Evolutionary conservation across 2,113 vertebrate genomes (phyloP).

Genomic region (Melanerpes formicivorus): DNA sequence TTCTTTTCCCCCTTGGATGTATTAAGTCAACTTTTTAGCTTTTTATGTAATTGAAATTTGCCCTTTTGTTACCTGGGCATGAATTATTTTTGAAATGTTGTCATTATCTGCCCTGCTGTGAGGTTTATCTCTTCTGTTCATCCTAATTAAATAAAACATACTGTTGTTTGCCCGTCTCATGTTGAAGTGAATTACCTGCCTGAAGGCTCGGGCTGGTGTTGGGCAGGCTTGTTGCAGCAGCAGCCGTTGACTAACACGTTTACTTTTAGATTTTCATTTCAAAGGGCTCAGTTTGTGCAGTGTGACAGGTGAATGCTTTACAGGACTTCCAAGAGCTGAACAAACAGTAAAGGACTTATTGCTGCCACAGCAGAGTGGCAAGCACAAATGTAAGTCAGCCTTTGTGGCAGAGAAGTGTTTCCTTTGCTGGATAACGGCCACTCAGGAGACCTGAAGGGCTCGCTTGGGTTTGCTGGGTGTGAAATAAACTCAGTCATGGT

Average conservation of each 20-base stretch:
- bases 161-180: constrained; percentile 63
- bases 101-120: constrained; percentile 73
- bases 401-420: constrained; percentile 2
- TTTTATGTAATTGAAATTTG: constrained; percentile 77
- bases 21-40: constrained; percentile 58
- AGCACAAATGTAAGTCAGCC: constrained; percentile 12
- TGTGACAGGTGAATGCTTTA: constrained; percentile 65
- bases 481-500: not conserved
- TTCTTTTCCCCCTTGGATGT: not conserved
- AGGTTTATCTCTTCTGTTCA: constrained; percentile 80
- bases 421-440: constrained; percentile 11
- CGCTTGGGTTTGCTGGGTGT: not conserved
- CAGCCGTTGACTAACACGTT: constrained; percentile 20
- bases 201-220: constrained; percentile 54
- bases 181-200: constrained; percentile 73
- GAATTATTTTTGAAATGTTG: constrained; percentile 76
- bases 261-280: constrained; percentile 66
- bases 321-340: constrained; percentile 62
- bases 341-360: constrained; percentile 58
- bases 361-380: not conserved
- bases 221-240: constrained; percentile 12
- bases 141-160: constrained; percentile 82
- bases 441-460: not conserved
- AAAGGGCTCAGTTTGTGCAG: constrained; percentile 60
- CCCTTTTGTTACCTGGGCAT: constrained; percentile 76